Evolutionary conservation across 2,888 invertebrate species (phyloP).

Genomic region (Tanypteryx hageni): DNA sequence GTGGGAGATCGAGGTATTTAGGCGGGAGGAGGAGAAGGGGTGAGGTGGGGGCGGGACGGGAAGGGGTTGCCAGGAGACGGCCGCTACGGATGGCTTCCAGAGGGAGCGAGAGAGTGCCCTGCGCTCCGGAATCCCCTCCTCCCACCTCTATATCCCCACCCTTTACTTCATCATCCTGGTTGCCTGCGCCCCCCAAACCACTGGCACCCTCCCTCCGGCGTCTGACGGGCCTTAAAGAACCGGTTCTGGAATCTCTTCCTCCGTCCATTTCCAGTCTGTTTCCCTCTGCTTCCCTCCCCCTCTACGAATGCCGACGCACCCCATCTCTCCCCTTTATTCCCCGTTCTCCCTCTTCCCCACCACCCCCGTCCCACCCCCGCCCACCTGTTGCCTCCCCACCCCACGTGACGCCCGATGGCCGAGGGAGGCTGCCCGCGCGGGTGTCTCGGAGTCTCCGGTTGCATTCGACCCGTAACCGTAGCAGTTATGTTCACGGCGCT

Average conservation of each 20-base stretch:
- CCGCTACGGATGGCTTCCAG: too few species aligned
- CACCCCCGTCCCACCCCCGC: not conserved
- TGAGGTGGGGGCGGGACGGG: not conserved
- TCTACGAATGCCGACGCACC: too few species aligned
- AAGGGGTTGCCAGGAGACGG: too few species aligned
- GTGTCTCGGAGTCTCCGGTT: not conserved
- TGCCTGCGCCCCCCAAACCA: not conserved
- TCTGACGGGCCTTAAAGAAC: too few species aligned
- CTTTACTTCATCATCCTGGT: not conserved
- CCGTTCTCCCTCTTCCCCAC: not conserved
- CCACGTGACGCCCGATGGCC: not conserved
- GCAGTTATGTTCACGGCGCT: slow-evolving; percentile 7
- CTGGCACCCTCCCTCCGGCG: too few species aligned
- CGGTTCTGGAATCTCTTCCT: not conserved
- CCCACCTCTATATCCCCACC: not conserved
- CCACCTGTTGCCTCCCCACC: slow-evolving; percentile 11
- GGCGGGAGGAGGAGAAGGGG: not conserved
- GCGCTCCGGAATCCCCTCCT: not conserved
- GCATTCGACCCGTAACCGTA: not conserved
- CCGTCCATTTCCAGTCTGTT: too few species aligned
- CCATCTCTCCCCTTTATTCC: not conserved
- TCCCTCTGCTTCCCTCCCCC: too few species aligned
- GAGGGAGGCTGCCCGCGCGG: not conserved
- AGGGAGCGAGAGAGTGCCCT: not conserved
- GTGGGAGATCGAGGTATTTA: not conserved